A percentile compares a stretch with the other conserved stretches of the same genome.
Evolutionary conservation across 2,113 vertebrate species (phyloP).

Genomic region (Amblyornis subalaris): DNA sequence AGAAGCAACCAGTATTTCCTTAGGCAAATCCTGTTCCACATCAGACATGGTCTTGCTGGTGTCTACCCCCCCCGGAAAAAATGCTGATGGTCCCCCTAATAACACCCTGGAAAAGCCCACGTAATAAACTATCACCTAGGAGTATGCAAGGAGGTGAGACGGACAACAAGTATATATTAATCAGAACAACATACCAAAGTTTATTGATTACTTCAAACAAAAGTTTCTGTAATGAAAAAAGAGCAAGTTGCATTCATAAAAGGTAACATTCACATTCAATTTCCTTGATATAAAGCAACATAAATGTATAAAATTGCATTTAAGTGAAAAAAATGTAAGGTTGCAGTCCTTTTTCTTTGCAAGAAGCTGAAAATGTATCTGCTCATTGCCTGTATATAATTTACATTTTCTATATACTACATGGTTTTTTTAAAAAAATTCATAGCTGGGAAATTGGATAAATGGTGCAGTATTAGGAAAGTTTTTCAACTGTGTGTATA

Average conservation of each 20-base stretch:
- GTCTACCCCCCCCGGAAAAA: neutral
- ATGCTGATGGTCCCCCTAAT: fast-evolving
- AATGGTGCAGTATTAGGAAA: conserved; percentile 61
- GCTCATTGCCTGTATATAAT: conserved; percentile 67
- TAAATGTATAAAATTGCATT: conserved; percentile 76
- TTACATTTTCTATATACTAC: conserved; percentile 62
- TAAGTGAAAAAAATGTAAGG: conserved; percentile 68
- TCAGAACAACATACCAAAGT: conserved; percentile 81
- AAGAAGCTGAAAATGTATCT: conserved; percentile 74
- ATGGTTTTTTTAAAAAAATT: conserved; percentile 31
- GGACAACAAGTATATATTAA: conserved; percentile 34
- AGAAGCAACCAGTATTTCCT: neutral
- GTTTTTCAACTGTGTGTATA: conserved; percentile 44
- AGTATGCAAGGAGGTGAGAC: neutral
- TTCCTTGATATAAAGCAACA: conserved; percentile 74
- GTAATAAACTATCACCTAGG: fast-evolving
- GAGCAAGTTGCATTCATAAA: conserved; percentile 78
- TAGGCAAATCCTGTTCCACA: neutral
- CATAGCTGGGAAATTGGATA: conserved; percentile 55
- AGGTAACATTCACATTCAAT: conserved; percentile 78
- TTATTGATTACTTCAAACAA: conserved; percentile 80
- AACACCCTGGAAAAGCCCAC: neutral
- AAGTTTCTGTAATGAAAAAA: conserved; percentile 77
- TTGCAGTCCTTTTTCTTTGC: conserved; percentile 49
- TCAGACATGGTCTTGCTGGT: neutral